phyloP scores from a whole-genome alignment of 2,888 invertebrate species.

The Zaprionus bogoriensis region DNA sequence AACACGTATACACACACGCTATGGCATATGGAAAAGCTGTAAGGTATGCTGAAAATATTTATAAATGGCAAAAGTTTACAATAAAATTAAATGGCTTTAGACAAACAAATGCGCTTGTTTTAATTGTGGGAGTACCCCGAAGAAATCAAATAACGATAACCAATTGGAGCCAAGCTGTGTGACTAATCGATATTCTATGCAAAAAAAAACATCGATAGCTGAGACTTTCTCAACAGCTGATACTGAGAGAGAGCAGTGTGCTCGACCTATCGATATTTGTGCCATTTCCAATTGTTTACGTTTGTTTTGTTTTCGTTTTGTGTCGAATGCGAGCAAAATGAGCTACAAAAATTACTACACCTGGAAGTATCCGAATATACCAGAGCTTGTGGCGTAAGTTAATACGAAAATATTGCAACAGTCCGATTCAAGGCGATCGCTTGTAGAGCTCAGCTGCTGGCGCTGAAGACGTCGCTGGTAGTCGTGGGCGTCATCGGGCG shows the following conservation, averaged over 20 bases:
- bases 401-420: rapidly evolving
- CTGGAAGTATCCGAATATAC: constrained; percentile 75
- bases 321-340: constrained; percentile 46
- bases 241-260: neutral
- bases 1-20: constrained; percentile 41
- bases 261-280: constrained; percentile 9
- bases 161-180: neutral
- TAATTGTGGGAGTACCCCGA: neutral
- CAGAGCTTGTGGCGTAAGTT: constrained; percentile 68
- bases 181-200: neutral
- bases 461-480: constrained; percentile 57
- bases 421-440: neutral
- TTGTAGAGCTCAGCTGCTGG: constrained; percentile 33
- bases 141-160: constrained; percentile 9
- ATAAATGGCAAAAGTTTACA: constrained; percentile 64
- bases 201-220: neutral
- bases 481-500: constrained; percentile 82
- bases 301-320: constrained; percentile 22
- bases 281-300: constrained; percentile 43
- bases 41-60: constrained; percentile 51
- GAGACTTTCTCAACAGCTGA: neutral
- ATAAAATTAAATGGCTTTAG: constrained; percentile 73
- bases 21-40: constrained; percentile 42
- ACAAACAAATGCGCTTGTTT: constrained; percentile 31
- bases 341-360: constrained; percentile 49